Base-by-base conservation (phyloP, 1,140 invertebrate genomes). In the Caerostris darwini region DNA sequence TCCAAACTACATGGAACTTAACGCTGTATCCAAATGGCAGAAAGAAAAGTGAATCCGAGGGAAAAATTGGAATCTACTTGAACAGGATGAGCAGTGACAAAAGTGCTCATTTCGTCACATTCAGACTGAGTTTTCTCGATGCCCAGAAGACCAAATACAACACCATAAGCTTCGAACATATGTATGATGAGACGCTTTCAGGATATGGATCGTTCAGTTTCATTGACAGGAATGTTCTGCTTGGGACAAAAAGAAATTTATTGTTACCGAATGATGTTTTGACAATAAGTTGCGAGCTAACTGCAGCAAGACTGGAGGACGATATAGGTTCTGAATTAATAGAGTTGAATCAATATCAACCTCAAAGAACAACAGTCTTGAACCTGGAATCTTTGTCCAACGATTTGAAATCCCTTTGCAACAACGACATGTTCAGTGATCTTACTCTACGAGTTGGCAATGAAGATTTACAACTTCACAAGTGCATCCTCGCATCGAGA, bases 401-500 rank as follows among this genome's bases (percentile, higher is more conserved):
- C 3, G 92, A 93, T 53, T 19, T 92, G 19, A 14, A 57, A 19
- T 4, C 19, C 3, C 58, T 93, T 34, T 93, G 12, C 50, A 14
- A 14, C 4, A 87, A 57, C 5, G 56, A 58, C 14, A 14, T 61
- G 3, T 59, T 67, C 17, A 67, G 59, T 7, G 83, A 93, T 57
- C 17, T 93, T 54, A 58, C 58, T 50, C 5, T 93, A 14, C 71
- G 94, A 58, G 95, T 94, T 50, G 83, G 93, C 14, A 89, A 54
- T 69, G 87, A 94, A 14, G 94, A 95, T 85, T 87, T 96, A 10
- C 87, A 90, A n/a, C 96, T 95, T 61, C 96, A 96, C 88, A 95
- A 95, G 71, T 93, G 95, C 34, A 95, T 96, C 14, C 88, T 96
- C 14, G 94, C 95, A 1, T 95, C 96, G 57, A 95, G 96, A 8